Evolutionary conservation across 2,113 vertebrate genomes (phyloP), one percentile per base, ranked within the genome.

Genomic region (Cichladusa arquata): DNA sequence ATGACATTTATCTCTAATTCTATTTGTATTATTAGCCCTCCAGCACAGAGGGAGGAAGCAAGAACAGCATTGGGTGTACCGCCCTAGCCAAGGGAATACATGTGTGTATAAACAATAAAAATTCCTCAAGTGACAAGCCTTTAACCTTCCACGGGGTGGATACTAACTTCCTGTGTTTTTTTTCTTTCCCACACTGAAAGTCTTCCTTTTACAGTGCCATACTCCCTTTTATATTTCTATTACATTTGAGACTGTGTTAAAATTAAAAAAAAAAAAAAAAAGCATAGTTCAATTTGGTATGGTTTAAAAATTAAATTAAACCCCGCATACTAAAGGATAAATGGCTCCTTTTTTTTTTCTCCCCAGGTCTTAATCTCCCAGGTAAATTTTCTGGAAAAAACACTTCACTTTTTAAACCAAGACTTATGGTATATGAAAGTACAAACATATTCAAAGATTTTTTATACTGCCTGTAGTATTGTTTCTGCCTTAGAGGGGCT

Each of bases 31-130:
- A 48, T 62, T 73, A 83, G 77, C 62, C 23, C 53, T 81, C 62
- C 53, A 94, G 90, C 74, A 95, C 56, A 51, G 67, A 78, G 65
- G 62, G 70, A 76, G 81, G 95, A 94, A 96, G 53, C 19, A 57
- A 79, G 62, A 86, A 36, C 1, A 1, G 34, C 47, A 24, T 83
- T 81, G 65, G 24, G 65, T 84, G 91, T 71, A 72, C 86, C 2
- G 1, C 76, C 89, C 57, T 61, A 67, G 42, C 74, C 70, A 65
- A 87, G 90, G 65, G 56, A 90, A 88, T 28, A 65, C 16, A 26
- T 57, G 12, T 36, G 16, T 1, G 2, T 58, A 90, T 53, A 94
- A 79, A 48, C 54, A 91, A 65, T 15, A 81, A 48, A 71, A 91
- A 69, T 81, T 73, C 62, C 54, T 70, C 33, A 67, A 81, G 62